Percentiles rank a stretch among this genome's conserved stretches.
phyloP scores from a whole-genome alignment of 2,113 vertebrate species.

The Alouatta palliata region DNA sequence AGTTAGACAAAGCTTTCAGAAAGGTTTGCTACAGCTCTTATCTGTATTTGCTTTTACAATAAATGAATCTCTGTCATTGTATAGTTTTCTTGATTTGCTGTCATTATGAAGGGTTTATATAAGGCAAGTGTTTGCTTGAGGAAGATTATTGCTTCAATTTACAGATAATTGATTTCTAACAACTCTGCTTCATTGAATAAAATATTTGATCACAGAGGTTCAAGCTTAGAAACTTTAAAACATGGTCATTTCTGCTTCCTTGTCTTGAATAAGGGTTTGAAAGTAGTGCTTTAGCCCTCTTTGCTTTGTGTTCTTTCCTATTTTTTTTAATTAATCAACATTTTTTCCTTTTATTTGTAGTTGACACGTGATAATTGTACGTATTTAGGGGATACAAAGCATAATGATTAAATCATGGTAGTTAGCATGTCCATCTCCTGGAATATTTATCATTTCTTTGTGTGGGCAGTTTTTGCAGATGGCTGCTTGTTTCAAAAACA shows the following conservation, averaged over 20 bases:
- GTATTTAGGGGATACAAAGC: neutral
- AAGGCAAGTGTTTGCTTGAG: slow-evolving; percentile 67
- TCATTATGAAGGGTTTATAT: slow-evolving; percentile 64
- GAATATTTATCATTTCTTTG: neutral
- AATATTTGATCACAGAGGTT: slow-evolving; percentile 15
- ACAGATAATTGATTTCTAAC: slow-evolving; percentile 42
- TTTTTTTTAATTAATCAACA: neutral
- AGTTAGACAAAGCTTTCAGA: slow-evolving; percentile 60
- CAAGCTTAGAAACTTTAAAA: slow-evolving; percentile 42
- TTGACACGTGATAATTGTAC: neutral
- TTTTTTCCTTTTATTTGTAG: neutral
- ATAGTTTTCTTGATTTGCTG: slow-evolving; percentile 67
- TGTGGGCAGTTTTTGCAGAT: neutral
- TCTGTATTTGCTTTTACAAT: slow-evolving; percentile 71
- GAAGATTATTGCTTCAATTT: slow-evolving; percentile 52
- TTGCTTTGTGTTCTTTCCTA: slow-evolving; percentile 24
- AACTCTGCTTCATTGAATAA: slow-evolving; percentile 49
- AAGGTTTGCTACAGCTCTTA: slow-evolving; percentile 44
- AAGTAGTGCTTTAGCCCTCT: neutral
- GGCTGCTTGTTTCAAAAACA: neutral
- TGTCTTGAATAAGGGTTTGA: neutral
- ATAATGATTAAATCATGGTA: neutral
- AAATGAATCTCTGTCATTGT: slow-evolving; percentile 64
- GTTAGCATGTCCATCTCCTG: neutral
- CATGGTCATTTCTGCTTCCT: neutral